phyloP scores from a whole-genome alignment of 2,113 vertebrate species.

The Oenanthe oenanthe region DNA sequence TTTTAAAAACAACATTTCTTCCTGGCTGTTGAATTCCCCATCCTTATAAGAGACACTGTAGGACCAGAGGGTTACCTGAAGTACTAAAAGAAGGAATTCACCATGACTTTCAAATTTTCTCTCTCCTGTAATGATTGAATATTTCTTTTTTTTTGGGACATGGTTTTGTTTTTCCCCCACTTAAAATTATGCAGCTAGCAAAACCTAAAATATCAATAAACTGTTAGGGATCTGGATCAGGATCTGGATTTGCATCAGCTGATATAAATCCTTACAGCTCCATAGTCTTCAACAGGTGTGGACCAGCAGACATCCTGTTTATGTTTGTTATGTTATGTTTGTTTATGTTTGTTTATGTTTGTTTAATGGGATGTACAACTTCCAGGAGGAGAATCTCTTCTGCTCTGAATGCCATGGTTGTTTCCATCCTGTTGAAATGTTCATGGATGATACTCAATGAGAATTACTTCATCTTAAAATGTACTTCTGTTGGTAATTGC shows the following conservation, averaged over 20 bases:
- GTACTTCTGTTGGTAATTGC: not conserved
- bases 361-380: not conserved
- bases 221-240: not conserved
- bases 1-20: not conserved
- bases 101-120: not conserved
- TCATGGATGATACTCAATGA: not conserved
- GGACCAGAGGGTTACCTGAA: not conserved
- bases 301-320: not conserved
- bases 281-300: not conserved
- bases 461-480: not conserved
- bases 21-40: not conserved
- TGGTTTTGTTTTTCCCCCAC: not conserved
- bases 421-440: not conserved
- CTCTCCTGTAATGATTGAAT: not conserved
- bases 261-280: not conserved
- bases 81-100: not conserved
- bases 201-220: not conserved
- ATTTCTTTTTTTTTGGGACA: not conserved
- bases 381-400: not conserved
- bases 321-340: not conserved
- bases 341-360: not conserved
- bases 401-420: not conserved
- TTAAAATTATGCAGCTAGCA: not conserved
- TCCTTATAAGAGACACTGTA: not conserved
- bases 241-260: not conserved